These are phyloP conservation scores for Leucophenga montana DNA, from an alignment of 2,888 invertebrate species.

Conservation along the genomic window DNA sequence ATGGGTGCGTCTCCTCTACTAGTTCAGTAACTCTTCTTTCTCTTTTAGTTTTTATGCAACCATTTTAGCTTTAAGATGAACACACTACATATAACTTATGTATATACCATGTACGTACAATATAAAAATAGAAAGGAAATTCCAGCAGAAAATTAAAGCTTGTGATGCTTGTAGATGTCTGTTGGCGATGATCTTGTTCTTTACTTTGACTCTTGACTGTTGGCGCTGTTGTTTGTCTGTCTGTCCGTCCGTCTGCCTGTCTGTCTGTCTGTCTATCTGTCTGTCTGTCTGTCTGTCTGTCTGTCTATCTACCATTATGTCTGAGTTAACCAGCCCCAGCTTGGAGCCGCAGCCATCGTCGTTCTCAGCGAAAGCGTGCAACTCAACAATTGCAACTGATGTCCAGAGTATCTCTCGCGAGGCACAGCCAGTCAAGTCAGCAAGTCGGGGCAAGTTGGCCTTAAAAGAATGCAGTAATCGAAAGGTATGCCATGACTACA, in stretches of 20 bases:
- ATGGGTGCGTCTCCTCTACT: not conserved
- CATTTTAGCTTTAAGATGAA: too few species aligned
- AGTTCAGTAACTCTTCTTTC: slow-evolving; percentile 4
- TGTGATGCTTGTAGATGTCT: slow-evolving; percentile 25
- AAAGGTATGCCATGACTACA: slow-evolving; percentile 53
- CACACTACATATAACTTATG: not conserved
- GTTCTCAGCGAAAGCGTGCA: slow-evolving; percentile 40
- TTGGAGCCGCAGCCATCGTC: not conserved
- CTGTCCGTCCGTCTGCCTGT: too few species aligned
- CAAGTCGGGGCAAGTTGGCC: slow-evolving; percentile 12
- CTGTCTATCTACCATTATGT: too few species aligned
- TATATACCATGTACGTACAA: too few species aligned
- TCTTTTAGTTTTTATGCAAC: not conserved
- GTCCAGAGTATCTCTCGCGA: not conserved
- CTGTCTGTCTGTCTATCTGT: too few species aligned
- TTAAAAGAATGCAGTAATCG: slow-evolving; percentile 64
- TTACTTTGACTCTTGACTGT: not conserved
- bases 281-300: not conserved
- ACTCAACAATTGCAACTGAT: not conserved
- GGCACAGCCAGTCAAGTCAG: too few species aligned
- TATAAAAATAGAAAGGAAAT: slow-evolving; percentile 63
- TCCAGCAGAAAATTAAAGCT: slow-evolving; percentile 56
- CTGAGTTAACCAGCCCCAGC: too few species aligned
- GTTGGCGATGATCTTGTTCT: slow-evolving; percentile 17
- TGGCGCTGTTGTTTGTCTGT: not conserved